Evolutionary conservation across 2,797 vertebrate species (phyloP), one percentile per base, ranked within the genome.

Genomic region (Petrocephalus schoutedeni): DNA sequence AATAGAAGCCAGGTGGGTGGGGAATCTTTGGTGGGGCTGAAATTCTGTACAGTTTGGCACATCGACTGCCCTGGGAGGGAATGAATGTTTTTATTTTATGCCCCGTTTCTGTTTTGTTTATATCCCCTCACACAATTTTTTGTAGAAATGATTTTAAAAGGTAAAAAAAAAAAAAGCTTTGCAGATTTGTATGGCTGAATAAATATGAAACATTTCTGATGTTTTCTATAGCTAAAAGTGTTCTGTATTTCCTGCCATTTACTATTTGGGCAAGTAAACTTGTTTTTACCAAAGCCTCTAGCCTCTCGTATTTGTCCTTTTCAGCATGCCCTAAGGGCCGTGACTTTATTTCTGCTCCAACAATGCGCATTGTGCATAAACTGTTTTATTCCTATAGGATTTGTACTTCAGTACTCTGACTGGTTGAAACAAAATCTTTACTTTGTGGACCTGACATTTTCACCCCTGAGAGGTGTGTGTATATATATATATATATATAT

Each of bases 161-260:
- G 54, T 54, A 19, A 51, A 83, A 53, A 88, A 92, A n/a, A n/a
- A 92, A 92, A 90, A 94, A 94, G 95, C 95, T 95, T 95, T 95
- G 95, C 95, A 94, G 90, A 94, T 96, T 96, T 96, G 96, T 96
- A 96, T 94, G 95, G 95, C 94, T 95, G 84, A 88, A 85, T 94
- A 93, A 92, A 91, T 94, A 95, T 96, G 92, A 95, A 93, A 95
- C 95, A 90, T 95, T 88, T 88, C 87, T 95, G 95, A 95, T 95
- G 94, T 96, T 96, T 96, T 96, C 87, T 88, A 96, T 96, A 96
- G 95, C 93, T 93, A 93, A 95, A 95, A 93, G 95, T 95, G 95
- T 95, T 95, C 93, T 94, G 94, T 94, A 94, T 94, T 96, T 95
- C 94, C 95, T 95, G 95, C 95, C 94, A 95, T 96, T 96, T 92